Conservation (phyloP, 2,888 invertebrate genomes). For the Sipha maydis region DNA sequence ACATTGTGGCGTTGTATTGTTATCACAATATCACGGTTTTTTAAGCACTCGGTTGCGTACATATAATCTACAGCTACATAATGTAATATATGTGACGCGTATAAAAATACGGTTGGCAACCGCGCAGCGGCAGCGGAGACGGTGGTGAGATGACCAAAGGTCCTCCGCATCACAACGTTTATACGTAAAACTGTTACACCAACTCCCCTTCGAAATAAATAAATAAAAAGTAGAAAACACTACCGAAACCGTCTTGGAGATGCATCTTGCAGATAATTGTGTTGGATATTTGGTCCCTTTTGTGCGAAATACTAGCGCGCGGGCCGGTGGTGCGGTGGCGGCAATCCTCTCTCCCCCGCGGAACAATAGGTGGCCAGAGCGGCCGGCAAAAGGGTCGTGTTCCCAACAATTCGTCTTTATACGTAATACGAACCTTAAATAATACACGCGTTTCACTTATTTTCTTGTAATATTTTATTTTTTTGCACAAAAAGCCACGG, state of each 20-base stretch:
- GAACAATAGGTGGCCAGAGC: conserved; percentile 53
- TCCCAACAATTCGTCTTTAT: conserved; percentile 53
- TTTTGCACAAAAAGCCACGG: conserved; percentile 37
- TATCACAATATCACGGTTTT: background rate
- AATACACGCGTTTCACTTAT: conserved; percentile 48
- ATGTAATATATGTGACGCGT: background rate
- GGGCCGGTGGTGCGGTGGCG: conserved; percentile 21
- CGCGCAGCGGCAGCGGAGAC: background rate
- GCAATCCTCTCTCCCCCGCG: conserved; percentile 33
- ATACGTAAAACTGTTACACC: conserved; percentile 21
- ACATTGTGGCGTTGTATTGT: background rate
- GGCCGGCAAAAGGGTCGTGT: conserved; percentile 61
- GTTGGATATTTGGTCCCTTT: conserved; percentile 49
- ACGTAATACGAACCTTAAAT: conserved; percentile 60
- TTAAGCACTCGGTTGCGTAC: background rate
- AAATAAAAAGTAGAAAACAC: conserved; percentile 42
- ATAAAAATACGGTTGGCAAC: conserved; percentile 10
- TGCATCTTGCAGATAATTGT: conserved; percentile 59
- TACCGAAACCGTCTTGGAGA: conserved; percentile 51
- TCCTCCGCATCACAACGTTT: background rate
- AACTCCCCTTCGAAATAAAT: conserved; percentile 53
- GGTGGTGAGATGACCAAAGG: conserved; percentile 37
- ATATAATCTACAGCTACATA: too few relatives aligned
- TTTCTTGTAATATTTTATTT: conserved; percentile 24
- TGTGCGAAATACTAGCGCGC: conserved; percentile 50